Evolutionary conservation across 2,797 vertebrate genomes (phyloP).

Genomic region (Malurus splendens): DNA sequence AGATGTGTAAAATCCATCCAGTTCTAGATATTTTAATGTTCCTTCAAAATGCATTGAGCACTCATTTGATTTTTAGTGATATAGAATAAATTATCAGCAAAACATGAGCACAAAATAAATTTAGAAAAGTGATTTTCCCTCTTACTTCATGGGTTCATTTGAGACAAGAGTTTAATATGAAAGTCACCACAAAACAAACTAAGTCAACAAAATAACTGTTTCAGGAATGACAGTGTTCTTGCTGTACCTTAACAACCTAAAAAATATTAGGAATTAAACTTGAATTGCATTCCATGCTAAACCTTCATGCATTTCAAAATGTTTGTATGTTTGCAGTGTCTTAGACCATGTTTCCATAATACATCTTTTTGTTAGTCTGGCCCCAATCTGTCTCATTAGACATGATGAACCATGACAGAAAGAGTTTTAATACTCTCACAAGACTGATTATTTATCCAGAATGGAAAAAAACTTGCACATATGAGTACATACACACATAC

Average conservation of each 20-base stretch:
- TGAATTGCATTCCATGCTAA: rapidly evolving
- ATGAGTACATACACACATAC: rapidly evolving
- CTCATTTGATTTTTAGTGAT: slow-evolving; percentile 25
- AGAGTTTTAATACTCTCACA: background rate
- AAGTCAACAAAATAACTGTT: background rate
- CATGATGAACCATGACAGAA: background rate
- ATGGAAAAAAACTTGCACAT: rapidly evolving
- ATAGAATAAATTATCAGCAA: background rate
- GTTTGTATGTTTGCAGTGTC: background rate
- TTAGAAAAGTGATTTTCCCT: background rate
- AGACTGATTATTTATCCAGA: background rate
- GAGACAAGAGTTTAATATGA: slow-evolving; percentile 13
- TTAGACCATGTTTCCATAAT: background rate
- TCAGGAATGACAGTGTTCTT: background rate
- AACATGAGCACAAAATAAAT: slow-evolving; percentile 7
- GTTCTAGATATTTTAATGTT: background rate
- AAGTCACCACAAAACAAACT: background rate
- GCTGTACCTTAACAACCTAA: background rate
- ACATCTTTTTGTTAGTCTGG: background rate
- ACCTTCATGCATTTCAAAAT: background rate
- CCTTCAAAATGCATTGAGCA: background rate
- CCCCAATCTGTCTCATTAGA: background rate
- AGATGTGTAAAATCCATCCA: background rate
- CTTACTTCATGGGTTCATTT: slow-evolving; percentile 12
- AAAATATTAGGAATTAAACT: background rate